Base-by-base conservation (phyloP, 2,113 vertebrate species). In the Elephas maximus region DNA sequence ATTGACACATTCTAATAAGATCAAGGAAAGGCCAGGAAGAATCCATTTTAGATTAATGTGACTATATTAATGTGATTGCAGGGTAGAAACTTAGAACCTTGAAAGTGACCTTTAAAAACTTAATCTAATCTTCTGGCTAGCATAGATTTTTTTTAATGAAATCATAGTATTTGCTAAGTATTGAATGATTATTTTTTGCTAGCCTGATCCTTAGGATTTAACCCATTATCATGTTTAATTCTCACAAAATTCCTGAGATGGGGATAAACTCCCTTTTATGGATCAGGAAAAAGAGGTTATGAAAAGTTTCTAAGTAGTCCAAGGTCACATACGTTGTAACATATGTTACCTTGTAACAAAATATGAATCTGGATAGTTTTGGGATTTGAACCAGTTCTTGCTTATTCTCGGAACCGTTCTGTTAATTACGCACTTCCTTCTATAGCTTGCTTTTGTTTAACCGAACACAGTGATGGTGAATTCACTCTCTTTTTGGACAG, bases 1-100 rank as follows among this genome's bases (percentile, higher is more conserved):
- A n/a, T n/a, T n/a, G 10, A 48, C 9, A 51, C 9, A 37, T 78
- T 92, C 67, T 92, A 53, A 87, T 79, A 93, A 89, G n/a, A 92
- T 93, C 37, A 82, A 96, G 41, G 48, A 57, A 93, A 93, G 11
- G 21, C 37, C 69, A 78, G 24, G 92, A 96, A 79, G 33, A 88
- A 82, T 85, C 67, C 51, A 94, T 37, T 87, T 97, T 90, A 80
- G 41, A 78, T 71, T 79, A 90, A 84, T 20, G 12, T 84, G 60
- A n/a, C 21, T 18, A 60, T 82, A 74, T 67, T 89, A n/a, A 77
- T 81, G 23, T 88, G 37, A 77, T 89, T 80, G 2, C 33, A 85
- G 65, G 23, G 12, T 85, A 53, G 65, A 90, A 93, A 69, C 9
- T 51, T 51, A 87, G 88, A 92, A 37, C 21, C 17, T 80, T 51